Conservation (phyloP, 2,113 vertebrate genomes). For the Setophaga kirtlandii region DNA sequence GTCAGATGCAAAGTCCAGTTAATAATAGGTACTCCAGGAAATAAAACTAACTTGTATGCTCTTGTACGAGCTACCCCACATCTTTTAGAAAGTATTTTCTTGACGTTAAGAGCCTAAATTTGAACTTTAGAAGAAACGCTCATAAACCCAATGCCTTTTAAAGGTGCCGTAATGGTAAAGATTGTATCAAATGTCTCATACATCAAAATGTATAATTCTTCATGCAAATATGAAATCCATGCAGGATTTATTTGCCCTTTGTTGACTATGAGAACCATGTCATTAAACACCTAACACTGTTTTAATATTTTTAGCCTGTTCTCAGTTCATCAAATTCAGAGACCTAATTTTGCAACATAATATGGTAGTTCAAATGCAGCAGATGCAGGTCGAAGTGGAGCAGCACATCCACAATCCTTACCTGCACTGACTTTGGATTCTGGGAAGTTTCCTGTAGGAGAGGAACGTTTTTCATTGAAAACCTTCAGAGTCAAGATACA, state of each 20-base stretch:
- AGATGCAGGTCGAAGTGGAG: background rate
- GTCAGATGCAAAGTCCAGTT: background rate
- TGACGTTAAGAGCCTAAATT: background rate
- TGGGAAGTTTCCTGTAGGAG: background rate
- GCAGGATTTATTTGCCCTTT: background rate
- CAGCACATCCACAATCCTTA: background rate
- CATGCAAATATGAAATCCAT: background rate
- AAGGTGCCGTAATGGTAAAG: background rate
- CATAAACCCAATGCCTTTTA: background rate
- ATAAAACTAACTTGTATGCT: background rate
- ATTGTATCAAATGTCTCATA: background rate
- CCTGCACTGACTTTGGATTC: background rate
- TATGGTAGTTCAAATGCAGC: background rate
- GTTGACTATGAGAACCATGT: background rate
- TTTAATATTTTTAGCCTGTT: background rate
- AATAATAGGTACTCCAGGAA: background rate
- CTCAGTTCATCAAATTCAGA: background rate
- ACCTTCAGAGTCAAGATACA: background rate
- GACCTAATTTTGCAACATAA: background rate
- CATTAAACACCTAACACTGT: background rate
- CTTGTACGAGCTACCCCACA: rapidly evolving
- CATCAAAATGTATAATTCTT: background rate
- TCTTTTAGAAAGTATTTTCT: background rate
- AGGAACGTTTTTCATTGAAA: background rate
- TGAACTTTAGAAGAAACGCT: background rate